These are phyloP conservation scores for Zygaena filipendulae DNA, from an alignment of 2,888 invertebrate genomes.

Conservation along the genomic window DNA sequence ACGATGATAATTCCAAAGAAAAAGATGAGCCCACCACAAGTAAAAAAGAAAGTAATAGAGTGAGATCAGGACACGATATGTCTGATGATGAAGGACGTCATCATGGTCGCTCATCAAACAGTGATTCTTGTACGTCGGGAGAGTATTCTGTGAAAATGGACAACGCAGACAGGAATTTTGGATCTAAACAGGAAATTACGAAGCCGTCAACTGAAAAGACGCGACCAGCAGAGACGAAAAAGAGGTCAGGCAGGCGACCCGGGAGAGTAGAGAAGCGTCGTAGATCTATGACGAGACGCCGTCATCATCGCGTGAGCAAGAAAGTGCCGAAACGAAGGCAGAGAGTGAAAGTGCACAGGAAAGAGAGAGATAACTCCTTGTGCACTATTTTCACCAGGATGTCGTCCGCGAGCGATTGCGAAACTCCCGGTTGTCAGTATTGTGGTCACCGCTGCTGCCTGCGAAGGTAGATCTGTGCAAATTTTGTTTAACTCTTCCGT, in stretches of 20 bases:
- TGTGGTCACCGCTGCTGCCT: conserved; percentile 33
- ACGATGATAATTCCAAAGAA: conserved; percentile 23
- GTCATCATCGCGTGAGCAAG: conserved; percentile 11
- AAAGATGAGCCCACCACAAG: conserved; percentile 24
- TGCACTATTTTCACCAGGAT: conserved; percentile 24
- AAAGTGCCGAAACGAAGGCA: conserved; percentile 18
- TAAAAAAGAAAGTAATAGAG: conserved; percentile 21
- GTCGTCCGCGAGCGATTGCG: conserved; percentile 20
- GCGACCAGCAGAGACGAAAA: conserved; percentile 18
- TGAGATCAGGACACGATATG: conserved; percentile 16
- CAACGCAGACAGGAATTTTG: conserved; percentile 18
- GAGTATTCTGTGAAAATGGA: conserved; percentile 21
- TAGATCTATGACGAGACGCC: conserved; percentile 15
- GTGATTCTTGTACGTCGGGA: conserved; percentile 18
- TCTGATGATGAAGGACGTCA: conserved; percentile 14
- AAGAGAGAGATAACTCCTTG: conserved; percentile 16
- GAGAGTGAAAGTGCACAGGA: conserved; percentile 13
- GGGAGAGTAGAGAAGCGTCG: conserved; percentile 24
- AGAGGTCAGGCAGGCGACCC: conserved; percentile 9
- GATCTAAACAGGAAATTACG: conserved; percentile 16
- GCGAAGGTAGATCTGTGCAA: conserved; percentile 27
- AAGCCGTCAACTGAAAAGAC: conserved; percentile 15
- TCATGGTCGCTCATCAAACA: conserved; percentile 17
- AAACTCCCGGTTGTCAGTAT: conserved; percentile 19
- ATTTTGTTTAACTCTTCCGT: conserved; percentile 14